Evolutionary conservation across 2,888 invertebrate genomes (phyloP), one percentile per base, ranked within the genome.

Genomic region (Tetanocera ferruginea): DNA sequence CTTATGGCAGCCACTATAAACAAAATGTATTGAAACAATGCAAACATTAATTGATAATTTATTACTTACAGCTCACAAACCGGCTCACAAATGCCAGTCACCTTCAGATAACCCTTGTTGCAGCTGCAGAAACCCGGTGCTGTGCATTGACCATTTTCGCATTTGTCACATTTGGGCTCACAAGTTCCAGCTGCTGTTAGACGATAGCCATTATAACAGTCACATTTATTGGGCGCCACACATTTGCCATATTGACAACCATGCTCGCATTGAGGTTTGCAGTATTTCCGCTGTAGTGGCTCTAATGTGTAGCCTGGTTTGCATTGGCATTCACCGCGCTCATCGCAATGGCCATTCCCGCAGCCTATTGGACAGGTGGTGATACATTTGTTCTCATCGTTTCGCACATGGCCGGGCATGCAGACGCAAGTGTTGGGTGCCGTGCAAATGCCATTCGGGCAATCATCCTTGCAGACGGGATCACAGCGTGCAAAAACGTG

Each of bases 301-400:
- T 90, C 91, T n/a, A 90, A 77, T 0, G 82, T 83, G 71, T 83
- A 88, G 9, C 90, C 90, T 28, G 87, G 85, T 2, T 85, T 86
- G 76, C 90, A 90, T 25, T 82, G 82, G 75, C 87, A 86, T 19
- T 85, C 83, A 76, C 88, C 88, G 25, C 85, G 79, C 0, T 87
- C 86, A 57, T 86, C 83, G 78, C 90, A 90, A 0, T 83, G 76
- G 0, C 89, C 89, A 82, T 94, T 93, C 77, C 93, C 91, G 81
- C 94, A 94, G 3, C 94, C 93, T 19, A 93, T 91, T 0, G 94
- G 94, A 79, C 94, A 94, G 0, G 93, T 93, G 1, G 94, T 90
- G 2, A 93, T 90, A 83, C 94, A 94, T 82, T 91, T 86, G 3
- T 84, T 85, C 57, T 86, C 86, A 17, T 81, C 77, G 49, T 85